Base-by-base conservation (phyloP, 2,797 vertebrate species). In the Microctenopoma steveboyesi region DNA sequence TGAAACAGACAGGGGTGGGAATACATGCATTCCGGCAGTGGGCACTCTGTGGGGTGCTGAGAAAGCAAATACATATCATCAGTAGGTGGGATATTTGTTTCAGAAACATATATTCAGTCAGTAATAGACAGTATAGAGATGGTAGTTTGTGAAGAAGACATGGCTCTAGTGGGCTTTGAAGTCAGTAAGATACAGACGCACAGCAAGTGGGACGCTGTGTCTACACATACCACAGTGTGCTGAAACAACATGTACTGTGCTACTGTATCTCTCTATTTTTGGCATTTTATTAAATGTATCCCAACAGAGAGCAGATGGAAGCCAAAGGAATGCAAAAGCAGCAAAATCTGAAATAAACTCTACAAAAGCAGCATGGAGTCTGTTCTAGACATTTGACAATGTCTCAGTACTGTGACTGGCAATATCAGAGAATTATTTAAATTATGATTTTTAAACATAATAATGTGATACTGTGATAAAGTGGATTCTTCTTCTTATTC, bases 21-120 rank as follows among this genome's bases (percentile, higher is more conserved):
- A 69, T 63, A 55, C 33, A 54, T 14, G 40, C n/a, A 2, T 69
- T 78, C 33, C 70, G 47, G 54, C 35, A 25, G 35, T 22, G 16
- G 35, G 25, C 25, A 52, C 40, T 42, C 58, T 62, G 52, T 33
- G 25, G 69, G 69, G 4, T 76, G 72, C 69, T 37, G 48, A 67
- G 45, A 79, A 71, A 63, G 50, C 47, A 62, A 69, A 83, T 74
- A 58, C 42, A 64, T 33, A 57, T 27, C 9, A 60, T 37, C 71
- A 80, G 61, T 40, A 61, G 68, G 69, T 61, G 70, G 64, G 54
- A 49, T 75, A 71, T 69, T 75, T 75, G 48, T 61, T 67, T 63
- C 14, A 75, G 71, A 77, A 71, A 70, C 48, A 12, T 70, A 40
- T 52, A 62, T 81, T 74, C 58, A 64, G 30, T 55, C 42, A 64